Percentiles rank a stretch among this genome's conserved stretches.
phyloP scores from a whole-genome alignment of 2,888 invertebrate species.

The Dusona sp. region DNA sequence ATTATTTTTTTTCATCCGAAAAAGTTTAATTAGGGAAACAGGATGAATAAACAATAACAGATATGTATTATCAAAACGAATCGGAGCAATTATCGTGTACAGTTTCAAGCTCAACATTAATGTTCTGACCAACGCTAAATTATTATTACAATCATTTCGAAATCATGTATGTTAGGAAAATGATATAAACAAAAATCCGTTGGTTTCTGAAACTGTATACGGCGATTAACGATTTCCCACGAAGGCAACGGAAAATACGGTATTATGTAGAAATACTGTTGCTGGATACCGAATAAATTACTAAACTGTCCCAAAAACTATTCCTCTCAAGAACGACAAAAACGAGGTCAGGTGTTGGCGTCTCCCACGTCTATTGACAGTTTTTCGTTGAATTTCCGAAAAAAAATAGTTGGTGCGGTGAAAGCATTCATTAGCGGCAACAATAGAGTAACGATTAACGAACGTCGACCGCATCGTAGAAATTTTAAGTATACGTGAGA shows the following conservation, averaged over 20 bases:
- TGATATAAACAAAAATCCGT: neutral
- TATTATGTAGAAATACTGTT: neutral
- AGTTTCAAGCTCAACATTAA: neutral
- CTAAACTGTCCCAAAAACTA: conserved; percentile 2
- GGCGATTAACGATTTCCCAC: neutral
- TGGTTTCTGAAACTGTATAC: neutral
- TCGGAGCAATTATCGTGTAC: neutral
- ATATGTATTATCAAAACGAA: neutral
- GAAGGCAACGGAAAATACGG: conserved; percentile 1
- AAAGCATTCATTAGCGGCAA: conserved; percentile 36
- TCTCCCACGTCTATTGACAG: neutral
- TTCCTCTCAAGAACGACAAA: neutral
- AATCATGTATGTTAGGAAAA: neutral
- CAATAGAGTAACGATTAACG: neutral
- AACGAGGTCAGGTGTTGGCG: neutral
- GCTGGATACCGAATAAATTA: conserved; percentile 31
- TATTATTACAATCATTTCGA: neutral
- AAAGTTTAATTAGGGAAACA: neutral
- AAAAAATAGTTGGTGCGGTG: conserved; percentile 22
- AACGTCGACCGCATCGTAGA: conserved; percentile 10
- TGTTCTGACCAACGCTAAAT: neutral
- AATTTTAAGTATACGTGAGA: conserved; percentile 32
- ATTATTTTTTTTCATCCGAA: neutral
- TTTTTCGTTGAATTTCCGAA: conserved; percentile 32
- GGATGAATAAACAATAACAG: neutral